Evolutionary conservation across 2,113 vertebrate species (phyloP).

Genomic region (Bubo scandiacus): DNA sequence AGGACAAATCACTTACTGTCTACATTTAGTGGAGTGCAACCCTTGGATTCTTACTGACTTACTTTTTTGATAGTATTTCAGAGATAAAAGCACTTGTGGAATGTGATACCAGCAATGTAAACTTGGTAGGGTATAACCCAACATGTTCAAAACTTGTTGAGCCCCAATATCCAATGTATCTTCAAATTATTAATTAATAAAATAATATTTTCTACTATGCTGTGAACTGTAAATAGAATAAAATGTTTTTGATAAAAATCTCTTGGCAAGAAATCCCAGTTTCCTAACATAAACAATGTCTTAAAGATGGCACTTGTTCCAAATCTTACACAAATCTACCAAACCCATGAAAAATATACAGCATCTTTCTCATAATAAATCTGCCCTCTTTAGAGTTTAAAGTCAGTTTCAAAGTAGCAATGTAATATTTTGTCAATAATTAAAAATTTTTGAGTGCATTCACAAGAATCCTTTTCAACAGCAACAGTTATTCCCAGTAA

Average conservation of each 20-base stretch:
- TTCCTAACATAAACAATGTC: not conserved
- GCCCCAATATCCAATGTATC: not conserved
- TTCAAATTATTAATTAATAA: not conserved
- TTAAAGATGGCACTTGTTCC: not conserved
- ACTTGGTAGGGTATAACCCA: not conserved
- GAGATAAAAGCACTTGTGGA: not conserved
- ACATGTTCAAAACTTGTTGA: not conserved
- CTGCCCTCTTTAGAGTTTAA: constrained; percentile 25
- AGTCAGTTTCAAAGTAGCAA: constrained; percentile 45
- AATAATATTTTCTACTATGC: not conserved
- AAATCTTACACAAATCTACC: constrained; percentile 11
- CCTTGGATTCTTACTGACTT: not conserved
- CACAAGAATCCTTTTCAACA: constrained; percentile 67
- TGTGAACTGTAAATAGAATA: not conserved
- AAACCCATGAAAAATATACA: not conserved
- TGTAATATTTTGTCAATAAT: constrained; percentile 73
- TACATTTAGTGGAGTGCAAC: not conserved
- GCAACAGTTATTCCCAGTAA: constrained; percentile 81
- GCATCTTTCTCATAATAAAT: constrained; percentile 21
- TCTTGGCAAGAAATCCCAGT: not conserved
- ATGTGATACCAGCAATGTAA: not conserved
- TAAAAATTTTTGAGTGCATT: constrained; percentile 51
- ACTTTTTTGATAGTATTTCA: not conserved
- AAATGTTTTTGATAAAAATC: not conserved
- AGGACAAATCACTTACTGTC: constrained; percentile 1